A percentile compares a stretch with the other conserved stretches of the same genome.
These are phyloP conservation scores for Leguminivora glycinivorella DNA, from an alignment of 1,140 invertebrate species.

Conservation along the genomic window DNA sequence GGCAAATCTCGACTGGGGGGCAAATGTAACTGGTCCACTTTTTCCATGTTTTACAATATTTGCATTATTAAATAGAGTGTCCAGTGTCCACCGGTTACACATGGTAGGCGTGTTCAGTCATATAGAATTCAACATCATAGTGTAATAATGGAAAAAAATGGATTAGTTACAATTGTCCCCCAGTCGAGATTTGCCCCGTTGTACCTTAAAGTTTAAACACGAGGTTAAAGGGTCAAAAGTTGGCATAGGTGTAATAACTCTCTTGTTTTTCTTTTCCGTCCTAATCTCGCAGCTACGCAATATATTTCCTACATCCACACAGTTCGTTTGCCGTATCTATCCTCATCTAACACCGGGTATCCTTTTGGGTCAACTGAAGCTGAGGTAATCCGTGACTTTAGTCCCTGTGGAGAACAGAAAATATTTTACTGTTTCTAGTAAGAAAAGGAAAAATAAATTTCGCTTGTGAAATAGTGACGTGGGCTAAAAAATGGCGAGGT, in stretches of 20 bases:
- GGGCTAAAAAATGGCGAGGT: not conserved
- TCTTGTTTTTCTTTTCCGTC: not conserved
- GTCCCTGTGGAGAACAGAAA: conserved; percentile 34
- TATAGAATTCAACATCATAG: too few species aligned
- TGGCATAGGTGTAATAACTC: not conserved
- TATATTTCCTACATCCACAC: conserved; percentile 14
- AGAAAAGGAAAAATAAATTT: conserved; percentile 12
- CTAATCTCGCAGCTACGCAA: conserved; percentile 12
- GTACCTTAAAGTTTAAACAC: too few species aligned
- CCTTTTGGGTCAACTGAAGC: conserved; percentile 37
- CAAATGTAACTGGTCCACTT: too few species aligned
- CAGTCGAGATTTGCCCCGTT: too few species aligned
- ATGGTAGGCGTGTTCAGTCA: too few species aligned
- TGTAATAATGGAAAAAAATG: too few species aligned
- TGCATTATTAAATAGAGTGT: too few species aligned
- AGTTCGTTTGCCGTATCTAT: conserved; percentile 21
- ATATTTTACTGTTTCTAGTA: conserved; percentile 28
- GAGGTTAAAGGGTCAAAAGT: too few species aligned
- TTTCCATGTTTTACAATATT: too few species aligned
- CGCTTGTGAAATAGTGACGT: conserved; percentile 8
- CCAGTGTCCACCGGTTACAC: too few species aligned
- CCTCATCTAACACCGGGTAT: conserved; percentile 31
- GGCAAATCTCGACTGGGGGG: too few species aligned
- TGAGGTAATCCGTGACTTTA: conserved; percentile 34
- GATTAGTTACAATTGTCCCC: too few species aligned